Conservation (phyloP, 2,797 vertebrate genomes). For the Myotis pilosus region DNA sequence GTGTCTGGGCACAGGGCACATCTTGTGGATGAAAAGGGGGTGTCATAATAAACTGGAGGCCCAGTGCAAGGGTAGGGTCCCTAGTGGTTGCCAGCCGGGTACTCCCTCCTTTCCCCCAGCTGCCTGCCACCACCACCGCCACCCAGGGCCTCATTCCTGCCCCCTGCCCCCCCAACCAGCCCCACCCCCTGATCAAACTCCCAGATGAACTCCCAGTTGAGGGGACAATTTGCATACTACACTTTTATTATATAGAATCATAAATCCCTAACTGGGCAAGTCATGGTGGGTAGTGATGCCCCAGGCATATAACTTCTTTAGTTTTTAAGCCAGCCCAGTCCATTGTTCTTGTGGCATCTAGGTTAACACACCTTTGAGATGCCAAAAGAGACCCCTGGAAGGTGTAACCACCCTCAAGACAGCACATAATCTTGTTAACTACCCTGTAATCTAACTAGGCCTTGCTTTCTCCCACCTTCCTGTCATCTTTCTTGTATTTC, state of each 20-base stretch:
- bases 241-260: not conserved
- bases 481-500: not conserved
- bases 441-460: not conserved
- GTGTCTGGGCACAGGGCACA: not conserved
- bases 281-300: not conserved
- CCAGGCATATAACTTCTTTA: not conserved
- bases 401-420: not conserved
- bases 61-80: no score
- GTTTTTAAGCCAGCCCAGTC: not conserved
- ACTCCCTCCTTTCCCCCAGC: no score
- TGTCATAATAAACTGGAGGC: not conserved
- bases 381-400: not conserved
- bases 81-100: fast-evolving
- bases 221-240: no score
- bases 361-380: not conserved
- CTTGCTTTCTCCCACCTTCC: not conserved
- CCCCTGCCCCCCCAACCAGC: no score
- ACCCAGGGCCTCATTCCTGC: no score
- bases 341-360: not conserved
- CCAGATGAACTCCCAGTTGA: no score
- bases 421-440: not conserved
- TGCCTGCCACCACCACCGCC: fast-evolving
- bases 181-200: no score
- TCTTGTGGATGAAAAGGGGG: not conserved
- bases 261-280: not conserved